Percentiles rank a stretch among this genome's conserved stretches.
phyloP scores from a whole-genome alignment of 2,888 invertebrate species.

The Mimumesa dahlbomi region DNA sequence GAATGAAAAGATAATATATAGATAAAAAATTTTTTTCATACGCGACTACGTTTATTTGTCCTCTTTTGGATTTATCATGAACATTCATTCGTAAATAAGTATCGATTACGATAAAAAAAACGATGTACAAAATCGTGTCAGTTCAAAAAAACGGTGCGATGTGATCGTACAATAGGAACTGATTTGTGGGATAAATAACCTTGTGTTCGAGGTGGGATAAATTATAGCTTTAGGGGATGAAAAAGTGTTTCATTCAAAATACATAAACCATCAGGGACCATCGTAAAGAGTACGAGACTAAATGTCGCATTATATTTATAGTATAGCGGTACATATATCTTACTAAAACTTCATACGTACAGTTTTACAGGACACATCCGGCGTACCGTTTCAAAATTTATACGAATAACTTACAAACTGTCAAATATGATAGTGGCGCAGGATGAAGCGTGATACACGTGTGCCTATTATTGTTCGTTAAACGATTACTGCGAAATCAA shows the following conservation, averaged over 20 bases:
- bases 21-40: slow-evolving; percentile 31
- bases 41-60: slow-evolving; percentile 41
- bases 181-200: too few species aligned
- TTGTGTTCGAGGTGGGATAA: neutral
- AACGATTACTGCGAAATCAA: too few species aligned
- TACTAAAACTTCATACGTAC: slow-evolving; percentile 67
- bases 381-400: slow-evolving; percentile 26
- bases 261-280: slow-evolving; percentile 28
- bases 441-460: too few species aligned
- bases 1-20: slow-evolving; percentile 44
- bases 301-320: slow-evolving; percentile 37
- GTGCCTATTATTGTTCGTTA: too few species aligned
- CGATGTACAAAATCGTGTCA: neutral
- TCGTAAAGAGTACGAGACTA: slow-evolving; percentile 53
- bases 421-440: too few species aligned
- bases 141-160: neutral
- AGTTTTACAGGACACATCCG: slow-evolving; percentile 51
- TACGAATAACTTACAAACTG: too few species aligned
- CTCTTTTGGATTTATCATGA: slow-evolving; percentile 14
- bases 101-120: slow-evolving; percentile 2
- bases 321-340: slow-evolving; percentile 48
- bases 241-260: too few species aligned
- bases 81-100: neutral
- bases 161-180: slow-evolving; percentile 8
- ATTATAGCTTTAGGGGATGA: slow-evolving; percentile 14